A percentile compares a stretch with the other conserved stretches of the same genome.
These are phyloP conservation scores for Planiliza haematocheilus DNA, from an alignment of 2,113 vertebrate genomes.

Conservation along the genomic window DNA sequence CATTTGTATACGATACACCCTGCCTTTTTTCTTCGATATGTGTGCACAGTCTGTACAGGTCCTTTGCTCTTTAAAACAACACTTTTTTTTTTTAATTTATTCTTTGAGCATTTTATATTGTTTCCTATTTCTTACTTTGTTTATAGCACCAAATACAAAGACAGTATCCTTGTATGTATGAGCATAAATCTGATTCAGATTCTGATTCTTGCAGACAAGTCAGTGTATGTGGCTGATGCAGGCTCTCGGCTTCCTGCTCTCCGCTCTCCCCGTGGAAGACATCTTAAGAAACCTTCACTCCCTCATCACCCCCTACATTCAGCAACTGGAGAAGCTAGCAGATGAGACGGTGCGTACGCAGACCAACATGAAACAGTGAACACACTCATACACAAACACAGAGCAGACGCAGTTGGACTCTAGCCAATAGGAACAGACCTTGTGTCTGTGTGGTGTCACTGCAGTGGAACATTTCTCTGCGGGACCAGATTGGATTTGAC, in stretches of 20 bases:
- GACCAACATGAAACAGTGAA: background rate
- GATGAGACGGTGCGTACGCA: conserved; percentile 89
- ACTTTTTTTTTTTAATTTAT: too few relatives aligned
- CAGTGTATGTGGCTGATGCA: conserved; percentile 99
- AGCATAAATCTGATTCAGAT: too few relatives aligned
- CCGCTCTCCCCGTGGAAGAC: conserved; percentile 96
- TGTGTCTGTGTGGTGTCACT: conserved; percentile 71
- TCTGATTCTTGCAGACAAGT: conserved; percentile 87
- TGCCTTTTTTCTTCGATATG: too few relatives aligned
- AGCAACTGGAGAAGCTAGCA: conserved; percentile 97
- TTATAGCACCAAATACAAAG: too few relatives aligned
- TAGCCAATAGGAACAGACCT: conserved; percentile 69
- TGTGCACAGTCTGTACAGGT: too few relatives aligned
- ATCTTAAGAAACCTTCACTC: conserved; percentile 98
- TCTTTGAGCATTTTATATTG: too few relatives aligned
- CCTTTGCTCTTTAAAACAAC: too few relatives aligned
- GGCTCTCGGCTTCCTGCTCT: conserved; percentile 97
- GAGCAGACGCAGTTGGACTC: conserved; percentile 58
- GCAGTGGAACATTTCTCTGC: conserved; percentile 82
- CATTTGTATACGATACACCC: too few relatives aligned
- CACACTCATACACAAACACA: conserved; percentile 30
- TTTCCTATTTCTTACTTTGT: too few relatives aligned
- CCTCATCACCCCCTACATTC: conserved; percentile 97
- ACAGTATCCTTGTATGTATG: too few relatives aligned
- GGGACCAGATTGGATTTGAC: conserved; percentile 83